Percentiles rank a stretch among this genome's conserved stretches.
These are phyloP conservation scores for Falco concolor DNA, from an alignment of 2,797 vertebrate genomes.

Conservation along the genomic window DNA sequence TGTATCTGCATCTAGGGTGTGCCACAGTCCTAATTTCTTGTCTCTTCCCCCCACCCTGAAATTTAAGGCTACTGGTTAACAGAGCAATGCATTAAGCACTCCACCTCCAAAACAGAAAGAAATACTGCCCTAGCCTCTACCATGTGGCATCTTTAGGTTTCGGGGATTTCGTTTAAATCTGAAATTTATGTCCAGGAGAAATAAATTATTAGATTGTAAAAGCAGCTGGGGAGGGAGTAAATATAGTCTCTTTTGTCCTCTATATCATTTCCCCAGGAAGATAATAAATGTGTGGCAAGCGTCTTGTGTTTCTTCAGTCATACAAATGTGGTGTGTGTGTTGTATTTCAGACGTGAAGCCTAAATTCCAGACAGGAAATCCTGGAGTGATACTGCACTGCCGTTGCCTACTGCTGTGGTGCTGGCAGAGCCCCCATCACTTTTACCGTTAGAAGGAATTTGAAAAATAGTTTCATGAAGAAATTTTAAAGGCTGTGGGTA, in stretches of 20 bases:
- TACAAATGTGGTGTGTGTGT: background rate
- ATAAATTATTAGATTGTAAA: constrained; percentile 61
- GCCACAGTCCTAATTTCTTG: constrained; percentile 7
- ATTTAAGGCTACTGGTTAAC: constrained; percentile 26
- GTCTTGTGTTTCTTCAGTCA: background rate
- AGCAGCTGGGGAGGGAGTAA: constrained; percentile 54
- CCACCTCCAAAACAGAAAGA: constrained; percentile 42
- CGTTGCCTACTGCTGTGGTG: background rate
- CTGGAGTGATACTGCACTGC: background rate
- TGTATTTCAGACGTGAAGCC: constrained; percentile 44
- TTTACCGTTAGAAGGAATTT: background rate
- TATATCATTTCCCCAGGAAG: constrained; percentile 52
- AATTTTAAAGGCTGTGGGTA: background rate
- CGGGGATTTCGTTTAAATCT: constrained; percentile 57
- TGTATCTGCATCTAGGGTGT: constrained; percentile 8
- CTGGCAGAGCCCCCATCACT: background rate
- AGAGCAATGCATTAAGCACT: constrained; percentile 30
- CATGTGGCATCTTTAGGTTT: constrained; percentile 55
- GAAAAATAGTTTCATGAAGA: background rate
- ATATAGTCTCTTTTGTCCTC: constrained; percentile 50
- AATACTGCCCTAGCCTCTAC: constrained; percentile 32
- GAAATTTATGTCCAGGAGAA: constrained; percentile 54
- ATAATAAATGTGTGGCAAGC: constrained; percentile 46
- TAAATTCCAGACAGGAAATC: constrained; percentile 46
- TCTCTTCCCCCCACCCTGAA: background rate